phyloP scores from a whole-genome alignment of 1,140 invertebrate genomes.

The Theocolax elegans region DNA sequence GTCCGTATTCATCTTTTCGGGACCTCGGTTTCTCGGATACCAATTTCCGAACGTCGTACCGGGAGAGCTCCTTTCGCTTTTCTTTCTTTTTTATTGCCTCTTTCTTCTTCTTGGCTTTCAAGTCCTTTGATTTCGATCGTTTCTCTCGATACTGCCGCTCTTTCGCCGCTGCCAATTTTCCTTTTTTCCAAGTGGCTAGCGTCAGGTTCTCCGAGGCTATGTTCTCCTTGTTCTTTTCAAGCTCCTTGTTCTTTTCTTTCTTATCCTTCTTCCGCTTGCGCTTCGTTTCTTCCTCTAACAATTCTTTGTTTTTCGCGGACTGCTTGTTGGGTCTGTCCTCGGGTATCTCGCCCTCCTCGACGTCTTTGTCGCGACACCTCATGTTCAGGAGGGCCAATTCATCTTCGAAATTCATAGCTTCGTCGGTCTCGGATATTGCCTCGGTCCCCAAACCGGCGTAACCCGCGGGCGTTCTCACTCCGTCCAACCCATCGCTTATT shows the following conservation, averaged over 20 bases:
- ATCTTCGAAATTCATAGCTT: constrained; percentile 63
- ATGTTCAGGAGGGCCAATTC: constrained; percentile 52
- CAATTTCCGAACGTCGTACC: constrained; percentile 83
- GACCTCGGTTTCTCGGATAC: constrained; percentile 77
- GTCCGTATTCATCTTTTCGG: constrained; percentile 81
- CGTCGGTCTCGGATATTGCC: constrained; percentile 62
- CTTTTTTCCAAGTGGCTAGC: constrained; percentile 77
- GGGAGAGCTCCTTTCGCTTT: constrained; percentile 81
- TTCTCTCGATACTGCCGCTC: constrained; percentile 83
- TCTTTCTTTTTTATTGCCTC: constrained; percentile 78
- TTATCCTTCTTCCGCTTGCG: constrained; percentile 61
- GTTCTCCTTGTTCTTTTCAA: constrained; percentile 72
- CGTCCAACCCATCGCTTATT: constrained; percentile 57
- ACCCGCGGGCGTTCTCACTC: constrained; percentile 58
- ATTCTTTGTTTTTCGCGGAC: neutral
- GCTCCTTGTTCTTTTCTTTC: constrained; percentile 66
- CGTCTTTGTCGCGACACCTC: constrained; percentile 37
- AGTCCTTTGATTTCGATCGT: constrained; percentile 59
- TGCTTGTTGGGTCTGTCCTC: constrained; percentile 40
- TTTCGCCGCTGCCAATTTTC: constrained; percentile 80
- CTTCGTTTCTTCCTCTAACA: constrained; percentile 59
- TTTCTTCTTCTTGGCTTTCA: constrained; percentile 75
- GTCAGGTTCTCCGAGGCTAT: constrained; percentile 64
- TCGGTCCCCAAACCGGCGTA: constrained; percentile 63
- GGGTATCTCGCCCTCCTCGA: constrained; percentile 54